These are phyloP conservation scores for Anoplius nigerrimus DNA, from an alignment of 2,888 invertebrate species.

Conservation along the genomic window DNA sequence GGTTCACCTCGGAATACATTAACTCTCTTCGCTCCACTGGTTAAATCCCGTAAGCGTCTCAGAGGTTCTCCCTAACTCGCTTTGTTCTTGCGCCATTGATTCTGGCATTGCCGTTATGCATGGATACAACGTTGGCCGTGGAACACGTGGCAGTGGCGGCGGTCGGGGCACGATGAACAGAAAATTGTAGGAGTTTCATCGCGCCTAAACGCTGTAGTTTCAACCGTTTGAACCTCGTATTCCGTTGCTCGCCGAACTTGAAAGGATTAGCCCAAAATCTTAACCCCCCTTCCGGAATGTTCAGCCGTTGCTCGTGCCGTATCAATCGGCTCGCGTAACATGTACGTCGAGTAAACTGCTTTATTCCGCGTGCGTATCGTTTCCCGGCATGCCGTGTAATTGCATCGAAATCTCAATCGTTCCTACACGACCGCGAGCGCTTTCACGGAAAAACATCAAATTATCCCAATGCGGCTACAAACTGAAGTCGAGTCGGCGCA, in stretches of 20 bases:
- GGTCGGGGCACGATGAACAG: neutral
- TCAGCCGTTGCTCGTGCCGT: too few species aligned
- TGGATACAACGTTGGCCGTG: too few species aligned
- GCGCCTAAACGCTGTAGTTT: slow-evolving; percentile 1
- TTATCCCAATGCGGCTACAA: too few species aligned
- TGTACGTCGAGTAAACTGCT: too few species aligned
- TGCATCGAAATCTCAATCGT: slow-evolving; percentile 75
- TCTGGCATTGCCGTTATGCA: neutral
- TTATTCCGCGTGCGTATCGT: too few species aligned
- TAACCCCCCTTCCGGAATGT: too few species aligned
- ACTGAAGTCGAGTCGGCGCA: neutral
- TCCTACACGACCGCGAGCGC: slow-evolving; percentile 52
- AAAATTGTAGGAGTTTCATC: slow-evolving; percentile 10
- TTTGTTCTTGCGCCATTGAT: neutral
- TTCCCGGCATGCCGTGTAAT: too few species aligned
- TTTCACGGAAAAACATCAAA: too few species aligned
- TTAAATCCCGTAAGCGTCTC: slow-evolving; percentile 9
- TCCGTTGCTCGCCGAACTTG: too few species aligned
- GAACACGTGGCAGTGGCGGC: neutral
- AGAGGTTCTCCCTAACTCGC: slow-evolving; percentile 8
- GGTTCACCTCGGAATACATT: slow-evolving; percentile 62
- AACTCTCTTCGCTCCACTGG: slow-evolving; percentile 43
- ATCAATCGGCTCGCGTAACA: too few species aligned
- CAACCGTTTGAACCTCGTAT: neutral
- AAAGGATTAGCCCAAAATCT: too few species aligned